Evolutionary conservation across 2,797 vertebrate species (phyloP).

Genomic region (Eupleurogrammus muticus): DNA sequence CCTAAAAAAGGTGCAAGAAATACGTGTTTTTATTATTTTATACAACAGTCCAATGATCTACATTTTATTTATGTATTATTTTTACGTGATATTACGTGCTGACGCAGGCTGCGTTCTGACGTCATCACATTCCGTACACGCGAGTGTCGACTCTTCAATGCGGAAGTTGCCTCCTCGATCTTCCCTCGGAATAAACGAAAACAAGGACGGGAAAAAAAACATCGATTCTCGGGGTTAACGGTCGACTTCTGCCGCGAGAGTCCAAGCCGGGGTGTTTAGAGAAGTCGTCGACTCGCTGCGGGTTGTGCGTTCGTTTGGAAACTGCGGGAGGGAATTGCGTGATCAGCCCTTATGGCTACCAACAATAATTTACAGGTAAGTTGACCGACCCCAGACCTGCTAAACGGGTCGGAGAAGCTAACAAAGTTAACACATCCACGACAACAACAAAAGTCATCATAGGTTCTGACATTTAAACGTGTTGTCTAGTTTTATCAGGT

Average conservation of each 20-base stretch:
- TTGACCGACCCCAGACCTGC: conserved; percentile 47
- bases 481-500: accelerated
- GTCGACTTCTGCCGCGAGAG: background rate
- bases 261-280: background rate
- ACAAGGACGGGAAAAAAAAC: conserved; percentile 46
- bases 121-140: conserved; percentile 69
- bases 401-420: conserved; percentile 8
- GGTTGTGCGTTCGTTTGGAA: conserved; percentile 36
- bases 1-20: no score
- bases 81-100: no score
- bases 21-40: no score
- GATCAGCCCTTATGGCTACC: conserved; percentile 84
- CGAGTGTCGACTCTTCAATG: conserved; percentile 81
- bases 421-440: conserved; percentile 43
- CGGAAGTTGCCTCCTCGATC: conserved; percentile 81
- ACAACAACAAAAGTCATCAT: background rate
- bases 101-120: conserved; percentile 64
- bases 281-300: conserved; percentile 19
- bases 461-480: background rate
- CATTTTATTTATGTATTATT: no score
- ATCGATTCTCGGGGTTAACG: conserved; percentile 1
- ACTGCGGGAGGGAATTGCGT: conserved; percentile 38
- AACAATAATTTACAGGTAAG: conserved; percentile 89
- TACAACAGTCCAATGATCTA: no score
- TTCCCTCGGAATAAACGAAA: conserved; percentile 70